phyloP scores from a whole-genome alignment of 2,797 vertebrate species.

The Leptoclinus maculatus region DNA sequence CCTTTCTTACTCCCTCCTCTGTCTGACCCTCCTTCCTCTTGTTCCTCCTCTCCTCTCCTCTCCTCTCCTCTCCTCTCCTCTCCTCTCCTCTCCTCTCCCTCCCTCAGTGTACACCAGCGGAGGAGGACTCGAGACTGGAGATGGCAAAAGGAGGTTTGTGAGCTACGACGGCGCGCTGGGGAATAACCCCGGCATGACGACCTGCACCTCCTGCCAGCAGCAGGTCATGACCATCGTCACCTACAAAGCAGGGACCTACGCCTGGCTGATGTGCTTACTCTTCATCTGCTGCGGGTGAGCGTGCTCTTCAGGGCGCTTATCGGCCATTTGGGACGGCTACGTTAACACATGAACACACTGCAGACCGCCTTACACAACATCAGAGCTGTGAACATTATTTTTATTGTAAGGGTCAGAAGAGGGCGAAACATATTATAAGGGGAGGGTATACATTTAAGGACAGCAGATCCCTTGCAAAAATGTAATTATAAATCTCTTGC shows the following conservation, averaged over 20 bases:
- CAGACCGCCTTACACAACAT: background rate
- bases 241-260: conserved; percentile 86
- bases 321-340: background rate
- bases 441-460: background rate
- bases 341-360: background rate
- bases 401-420: no score
- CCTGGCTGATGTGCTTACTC: conserved; percentile 86
- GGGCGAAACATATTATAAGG: no score
- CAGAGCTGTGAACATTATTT: no score
- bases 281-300: conserved; percentile 86
- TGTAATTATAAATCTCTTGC: no score
- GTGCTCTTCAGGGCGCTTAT: background rate
- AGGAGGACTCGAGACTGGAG: background rate
- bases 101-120: conserved; percentile 55
- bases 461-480: no score
- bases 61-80: no score
- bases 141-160: conserved; percentile 65
- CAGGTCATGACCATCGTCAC: conserved; percentile 88
- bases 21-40: no score
- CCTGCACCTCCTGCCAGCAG: conserved; percentile 86
- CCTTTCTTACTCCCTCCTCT: no score
- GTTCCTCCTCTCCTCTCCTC: background rate
- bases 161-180: conserved; percentile 75
- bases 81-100: no score
- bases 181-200: conserved; percentile 78